Evolutionary conservation across 1,140 invertebrate species (phyloP).

Genomic region (Drosophila paulistorum): DNA sequence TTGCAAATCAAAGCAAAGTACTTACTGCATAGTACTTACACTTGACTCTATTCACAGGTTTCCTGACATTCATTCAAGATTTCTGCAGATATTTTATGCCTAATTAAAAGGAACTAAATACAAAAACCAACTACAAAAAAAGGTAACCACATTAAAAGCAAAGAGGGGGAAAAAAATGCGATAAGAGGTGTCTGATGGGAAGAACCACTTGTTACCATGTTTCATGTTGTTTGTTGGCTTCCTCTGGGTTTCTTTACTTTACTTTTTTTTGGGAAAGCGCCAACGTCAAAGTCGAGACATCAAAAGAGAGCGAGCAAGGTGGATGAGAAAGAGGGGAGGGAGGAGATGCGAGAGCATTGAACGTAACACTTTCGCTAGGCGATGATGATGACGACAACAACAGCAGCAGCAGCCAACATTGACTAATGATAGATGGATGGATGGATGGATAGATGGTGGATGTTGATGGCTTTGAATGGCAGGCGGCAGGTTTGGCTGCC

Average conservation of each 20-base stretch:
- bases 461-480: slow-evolving; percentile 72
- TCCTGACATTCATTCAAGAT: slow-evolving; percentile 40
- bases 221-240: slow-evolving; percentile 29
- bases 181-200: slow-evolving; percentile 22
- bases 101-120: slow-evolving; percentile 60
- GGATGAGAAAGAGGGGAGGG: not conserved
- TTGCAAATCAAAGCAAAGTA: not conserved
- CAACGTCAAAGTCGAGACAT: slow-evolving; percentile 52
- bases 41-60: not conserved
- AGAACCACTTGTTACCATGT: slow-evolving; percentile 73
- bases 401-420: slow-evolving; percentile 46
- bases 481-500: slow-evolving; percentile 68
- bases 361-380: slow-evolving; percentile 76
- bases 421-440: slow-evolving; percentile 70
- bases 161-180: not conserved
- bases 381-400: slow-evolving; percentile 19
- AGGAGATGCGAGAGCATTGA: slow-evolving; percentile 62
- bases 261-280: slow-evolving; percentile 67
- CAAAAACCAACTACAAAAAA: slow-evolving; percentile 9
- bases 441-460: slow-evolving; percentile 38
- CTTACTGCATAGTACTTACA: not conserved
- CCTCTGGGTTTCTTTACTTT: slow-evolving; percentile 10
- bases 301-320: slow-evolving; percentile 11
- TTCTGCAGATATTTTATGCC: slow-evolving; percentile 55
- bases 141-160: not conserved